A percentile compares a stretch with the other conserved stretches of the same genome.
Evolutionary conservation across 2,797 vertebrate species (phyloP).

Genomic region (Enoplosus armatus): DNA sequence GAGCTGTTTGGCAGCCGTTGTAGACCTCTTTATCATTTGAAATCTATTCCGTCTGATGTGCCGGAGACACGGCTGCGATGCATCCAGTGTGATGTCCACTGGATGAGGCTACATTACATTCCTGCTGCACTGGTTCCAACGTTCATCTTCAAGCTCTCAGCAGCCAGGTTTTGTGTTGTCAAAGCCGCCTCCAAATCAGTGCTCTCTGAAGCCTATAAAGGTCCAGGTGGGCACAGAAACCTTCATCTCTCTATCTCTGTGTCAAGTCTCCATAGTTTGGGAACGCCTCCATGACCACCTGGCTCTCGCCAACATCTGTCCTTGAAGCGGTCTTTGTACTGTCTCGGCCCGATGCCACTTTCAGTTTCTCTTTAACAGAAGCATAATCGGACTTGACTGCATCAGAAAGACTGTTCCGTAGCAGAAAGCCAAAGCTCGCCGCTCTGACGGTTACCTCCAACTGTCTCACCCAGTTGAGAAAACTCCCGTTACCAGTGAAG

Average conservation of each 20-base stretch:
- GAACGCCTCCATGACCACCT: background rate
- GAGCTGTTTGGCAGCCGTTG: background rate
- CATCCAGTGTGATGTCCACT: background rate
- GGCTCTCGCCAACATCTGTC: too few species aligned
- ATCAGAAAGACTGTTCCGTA: background rate
- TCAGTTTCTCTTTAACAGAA: background rate
- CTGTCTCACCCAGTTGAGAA: background rate
- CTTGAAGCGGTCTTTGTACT: background rate
- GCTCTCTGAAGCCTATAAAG: background rate
- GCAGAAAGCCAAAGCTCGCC: background rate
- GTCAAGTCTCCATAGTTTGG: background rate
- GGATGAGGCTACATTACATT: conserved; percentile 1
- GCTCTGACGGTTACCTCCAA: background rate
- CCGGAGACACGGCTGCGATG: conserved; percentile 1
- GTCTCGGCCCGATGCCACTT: background rate
- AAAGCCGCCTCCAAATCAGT: background rate
- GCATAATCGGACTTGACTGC: background rate
- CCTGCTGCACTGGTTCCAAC: background rate
- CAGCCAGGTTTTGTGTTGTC: background rate
- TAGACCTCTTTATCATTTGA: background rate
- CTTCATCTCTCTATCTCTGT: background rate
- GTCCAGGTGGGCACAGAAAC: background rate
- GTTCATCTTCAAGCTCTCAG: background rate
- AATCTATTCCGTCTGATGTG: background rate
- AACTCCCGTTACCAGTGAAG: background rate